Percentiles rank a stretch among this genome's conserved stretches.
Evolutionary conservation across 2,113 vertebrate species (phyloP).

Genomic region (Pteronura brasiliensis): DNA sequence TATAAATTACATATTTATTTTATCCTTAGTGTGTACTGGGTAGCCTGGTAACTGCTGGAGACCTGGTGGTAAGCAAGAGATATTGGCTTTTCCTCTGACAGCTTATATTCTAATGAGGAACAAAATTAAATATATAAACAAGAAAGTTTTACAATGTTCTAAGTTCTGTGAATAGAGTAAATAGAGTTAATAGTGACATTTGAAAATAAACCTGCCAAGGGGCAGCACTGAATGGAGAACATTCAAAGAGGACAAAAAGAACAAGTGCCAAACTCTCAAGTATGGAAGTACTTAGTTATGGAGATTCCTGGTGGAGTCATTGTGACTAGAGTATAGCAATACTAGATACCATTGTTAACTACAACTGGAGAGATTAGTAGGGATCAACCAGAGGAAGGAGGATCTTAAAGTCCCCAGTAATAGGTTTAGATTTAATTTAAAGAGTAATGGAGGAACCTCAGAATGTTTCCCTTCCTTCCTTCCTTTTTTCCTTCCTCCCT

Average conservation of each 20-base stretch:
- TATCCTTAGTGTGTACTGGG: not conserved
- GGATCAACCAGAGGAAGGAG: not conserved
- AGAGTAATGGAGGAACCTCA: not conserved
- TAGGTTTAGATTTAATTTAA: not conserved
- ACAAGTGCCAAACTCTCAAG: not conserved
- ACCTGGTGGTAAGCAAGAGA: not conserved
- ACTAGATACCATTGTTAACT: accelerated
- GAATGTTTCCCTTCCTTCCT: not conserved
- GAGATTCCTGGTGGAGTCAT: no score
- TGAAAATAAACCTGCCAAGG: not conserved
- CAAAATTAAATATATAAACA: not conserved
- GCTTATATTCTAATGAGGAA: not conserved
- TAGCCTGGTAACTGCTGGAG: not conserved
- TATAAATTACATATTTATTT: not conserved
- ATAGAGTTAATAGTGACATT: not conserved
- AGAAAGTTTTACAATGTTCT: not conserved
- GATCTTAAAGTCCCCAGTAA: not conserved
- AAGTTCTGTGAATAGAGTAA: not conserved
- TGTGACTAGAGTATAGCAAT: not conserved
- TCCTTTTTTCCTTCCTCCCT: not conserved
- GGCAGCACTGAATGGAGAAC: not conserved
- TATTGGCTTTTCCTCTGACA: not conserved
- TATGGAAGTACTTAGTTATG: not conserved
- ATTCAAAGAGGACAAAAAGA: not conserved
- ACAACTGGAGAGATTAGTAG: not conserved